phyloP scores from a whole-genome alignment of 2,113 vertebrate species.

The Cryptomyrus ogoouensis region DNA sequence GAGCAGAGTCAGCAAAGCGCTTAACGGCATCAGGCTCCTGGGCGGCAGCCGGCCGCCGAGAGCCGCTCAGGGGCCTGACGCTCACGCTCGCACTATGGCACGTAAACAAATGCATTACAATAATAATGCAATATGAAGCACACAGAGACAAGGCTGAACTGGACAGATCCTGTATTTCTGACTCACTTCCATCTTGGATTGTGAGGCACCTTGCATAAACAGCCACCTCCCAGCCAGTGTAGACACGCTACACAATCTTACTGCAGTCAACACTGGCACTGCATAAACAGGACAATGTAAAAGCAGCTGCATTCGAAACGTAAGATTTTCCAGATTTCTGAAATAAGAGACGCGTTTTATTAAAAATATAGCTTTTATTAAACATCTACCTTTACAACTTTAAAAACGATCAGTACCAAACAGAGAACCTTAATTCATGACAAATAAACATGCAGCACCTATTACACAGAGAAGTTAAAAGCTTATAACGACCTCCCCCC shows the following conservation, averaged over 20 bases:
- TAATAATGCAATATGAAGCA: background rate
- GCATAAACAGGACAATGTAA: background rate
- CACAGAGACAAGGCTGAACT: background rate
- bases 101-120: background rate
- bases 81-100: background rate
- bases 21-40: background rate
- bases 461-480: conserved; percentile 30
- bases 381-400: conserved; percentile 46
- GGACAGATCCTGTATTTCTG: background rate
- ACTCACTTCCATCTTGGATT: background rate
- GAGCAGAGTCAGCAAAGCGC: background rate
- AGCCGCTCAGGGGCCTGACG: background rate
- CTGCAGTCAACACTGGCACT: background rate
- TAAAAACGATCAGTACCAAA: conserved; percentile 35
- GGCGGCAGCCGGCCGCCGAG: background rate
- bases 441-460: conserved; percentile 17
- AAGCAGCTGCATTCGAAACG: background rate
- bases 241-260: background rate
- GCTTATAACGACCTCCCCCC: background rate
- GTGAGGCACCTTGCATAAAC: background rate
- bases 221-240: background rate
- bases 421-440: conserved; percentile 32
- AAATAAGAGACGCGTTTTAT: background rate
- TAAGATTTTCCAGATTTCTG: background rate
- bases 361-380: conserved; percentile 60